phyloP scores from a whole-genome alignment of 2,797 vertebrate species.

The Neopelma chrysocephalum region DNA sequence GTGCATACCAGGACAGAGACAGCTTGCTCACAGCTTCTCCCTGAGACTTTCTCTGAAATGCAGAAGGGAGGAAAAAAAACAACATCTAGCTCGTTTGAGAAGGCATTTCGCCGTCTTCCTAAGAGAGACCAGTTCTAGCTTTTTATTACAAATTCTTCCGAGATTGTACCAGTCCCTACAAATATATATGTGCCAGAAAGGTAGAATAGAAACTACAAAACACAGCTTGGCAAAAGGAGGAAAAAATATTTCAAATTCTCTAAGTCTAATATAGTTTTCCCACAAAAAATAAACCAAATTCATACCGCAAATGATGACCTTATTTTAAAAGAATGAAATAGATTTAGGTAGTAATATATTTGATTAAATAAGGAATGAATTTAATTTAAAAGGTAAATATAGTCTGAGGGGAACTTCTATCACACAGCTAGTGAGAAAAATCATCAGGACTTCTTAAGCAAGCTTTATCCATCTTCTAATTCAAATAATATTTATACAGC shows the following conservation, averaged over 20 bases:
- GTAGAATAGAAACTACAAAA: background rate
- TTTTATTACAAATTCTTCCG: too few species aligned
- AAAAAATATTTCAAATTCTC: background rate
- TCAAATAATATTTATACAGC: background rate
- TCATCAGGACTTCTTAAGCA: background rate
- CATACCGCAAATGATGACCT: accelerated
- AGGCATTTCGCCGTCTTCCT: too few species aligned
- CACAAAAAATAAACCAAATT: background rate
- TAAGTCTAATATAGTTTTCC: background rate
- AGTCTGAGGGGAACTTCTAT: background rate
- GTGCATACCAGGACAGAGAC: too few species aligned
- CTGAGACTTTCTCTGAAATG: too few species aligned
- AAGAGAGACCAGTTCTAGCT: too few species aligned
- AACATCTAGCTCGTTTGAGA: too few species aligned
- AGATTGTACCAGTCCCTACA: too few species aligned
- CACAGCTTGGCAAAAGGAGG: background rate
- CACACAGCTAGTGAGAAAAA: background rate
- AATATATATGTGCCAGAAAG: background rate
- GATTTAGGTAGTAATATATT: background rate
- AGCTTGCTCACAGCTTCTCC: too few species aligned
- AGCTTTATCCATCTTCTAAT: background rate
- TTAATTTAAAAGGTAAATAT: background rate
- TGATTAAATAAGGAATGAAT: background rate
- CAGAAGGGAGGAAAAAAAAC: too few species aligned
- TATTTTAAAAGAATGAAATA: background rate